Evolutionary conservation across 2,113 vertebrate genomes (phyloP).

Genomic region (Daubentonia madagascariensis): DNA sequence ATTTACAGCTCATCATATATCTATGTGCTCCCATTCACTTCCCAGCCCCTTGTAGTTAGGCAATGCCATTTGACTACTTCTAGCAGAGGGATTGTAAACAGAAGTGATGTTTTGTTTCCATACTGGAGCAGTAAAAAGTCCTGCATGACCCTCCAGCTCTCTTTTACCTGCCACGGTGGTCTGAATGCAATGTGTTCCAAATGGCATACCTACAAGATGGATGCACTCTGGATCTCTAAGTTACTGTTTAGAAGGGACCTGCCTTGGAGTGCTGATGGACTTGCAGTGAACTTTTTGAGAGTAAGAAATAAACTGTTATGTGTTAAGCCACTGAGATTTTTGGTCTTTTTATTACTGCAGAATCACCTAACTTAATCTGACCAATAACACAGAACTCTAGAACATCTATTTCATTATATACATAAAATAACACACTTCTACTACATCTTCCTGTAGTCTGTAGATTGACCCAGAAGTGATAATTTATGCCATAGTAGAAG

Average conservation of each 20-base stretch:
- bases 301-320: conserved; percentile 56
- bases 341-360: not conserved
- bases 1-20: not conserved
- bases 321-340: conserved; percentile 3
- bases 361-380: conserved; percentile 9
- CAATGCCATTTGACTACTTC: not conserved
- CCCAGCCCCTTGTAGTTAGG: not conserved
- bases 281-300: not conserved
- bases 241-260: not conserved
- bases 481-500: not conserved
- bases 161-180: not conserved
- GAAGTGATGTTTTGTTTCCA: conserved; percentile 7
- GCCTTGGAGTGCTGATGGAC: not conserved
- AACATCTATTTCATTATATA: not conserved
- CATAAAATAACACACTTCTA: not conserved
- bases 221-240: not conserved
- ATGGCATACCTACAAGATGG: not conserved
- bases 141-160: not conserved
- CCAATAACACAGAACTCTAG: not conserved
- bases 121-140: not conserved
- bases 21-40: conserved; percentile 4
- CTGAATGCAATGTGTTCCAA: not conserved
- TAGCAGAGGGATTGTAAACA: not conserved
- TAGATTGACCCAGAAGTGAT: not conserved
- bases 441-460: not conserved